Evolutionary conservation across 2,888 invertebrate genomes (phyloP).

Genomic region (Eueremaeus valkanovi): DNA sequence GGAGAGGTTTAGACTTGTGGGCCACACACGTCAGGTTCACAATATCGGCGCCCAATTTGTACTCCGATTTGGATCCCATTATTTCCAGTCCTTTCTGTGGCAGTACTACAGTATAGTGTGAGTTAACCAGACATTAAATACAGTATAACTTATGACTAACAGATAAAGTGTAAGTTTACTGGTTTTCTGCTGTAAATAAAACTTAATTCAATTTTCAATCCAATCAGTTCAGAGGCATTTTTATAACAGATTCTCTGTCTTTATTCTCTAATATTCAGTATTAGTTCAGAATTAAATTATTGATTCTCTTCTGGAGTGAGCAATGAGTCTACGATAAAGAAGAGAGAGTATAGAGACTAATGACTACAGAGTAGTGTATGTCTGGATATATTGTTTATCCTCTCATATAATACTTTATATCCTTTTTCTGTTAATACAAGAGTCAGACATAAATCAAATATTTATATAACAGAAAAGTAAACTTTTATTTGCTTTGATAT

Average conservation of each 20-base stretch:
- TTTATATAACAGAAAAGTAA: neutral
- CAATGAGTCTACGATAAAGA: neutral
- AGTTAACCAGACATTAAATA: neutral
- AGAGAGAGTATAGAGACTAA: neutral
- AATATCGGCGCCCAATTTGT: conserved; percentile 34
- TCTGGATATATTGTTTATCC: neutral
- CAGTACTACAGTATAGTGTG: conserved; percentile 2
- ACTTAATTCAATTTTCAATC: conserved; percentile 32
- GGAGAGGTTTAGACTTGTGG: conserved; percentile 39
- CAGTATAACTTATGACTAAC: conserved; percentile 12
- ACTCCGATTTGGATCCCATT: conserved; percentile 35
- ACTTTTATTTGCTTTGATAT: conserved; percentile 12
- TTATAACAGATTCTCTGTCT: no score
- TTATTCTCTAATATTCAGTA: no score
- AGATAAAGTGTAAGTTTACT: conserved; percentile 7
- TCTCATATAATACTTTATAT: neutral
- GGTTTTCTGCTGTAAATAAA: no score
- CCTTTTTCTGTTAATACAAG: neutral
- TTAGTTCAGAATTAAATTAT: no score
- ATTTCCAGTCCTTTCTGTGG: conserved; percentile 6
- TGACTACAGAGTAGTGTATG: no score
- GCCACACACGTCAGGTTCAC: conserved; percentile 39
- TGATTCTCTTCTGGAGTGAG: neutral
- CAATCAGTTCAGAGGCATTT: neutral
- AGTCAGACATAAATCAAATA: neutral